These are phyloP conservation scores for Mizuhopecten yessoensis DNA, from an alignment of 1,140 invertebrate genomes.

Conservation along the genomic window DNA sequence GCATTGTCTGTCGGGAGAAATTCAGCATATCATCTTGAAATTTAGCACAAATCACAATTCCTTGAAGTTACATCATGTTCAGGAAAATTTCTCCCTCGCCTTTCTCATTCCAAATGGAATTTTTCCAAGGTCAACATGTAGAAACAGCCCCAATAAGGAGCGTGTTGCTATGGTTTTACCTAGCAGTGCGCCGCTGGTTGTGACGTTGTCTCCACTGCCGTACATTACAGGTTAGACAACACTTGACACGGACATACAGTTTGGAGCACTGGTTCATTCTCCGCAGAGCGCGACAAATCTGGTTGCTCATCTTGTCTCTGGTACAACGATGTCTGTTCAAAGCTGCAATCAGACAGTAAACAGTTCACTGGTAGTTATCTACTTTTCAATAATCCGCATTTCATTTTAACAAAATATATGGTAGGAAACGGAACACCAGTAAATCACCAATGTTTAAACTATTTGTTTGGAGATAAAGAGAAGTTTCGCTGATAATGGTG, in stretches of 20 bases:
- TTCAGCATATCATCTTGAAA: not conserved
- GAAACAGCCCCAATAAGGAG: not conserved
- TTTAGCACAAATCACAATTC: not conserved
- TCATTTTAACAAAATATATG: no score
- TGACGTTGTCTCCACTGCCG: constrained; percentile 49
- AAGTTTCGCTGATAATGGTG: no score
- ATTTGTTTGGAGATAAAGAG: no score
- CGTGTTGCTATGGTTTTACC: not conserved
- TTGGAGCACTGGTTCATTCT: constrained; percentile 73
- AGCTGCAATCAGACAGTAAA: constrained; percentile 47
- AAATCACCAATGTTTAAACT: no score
- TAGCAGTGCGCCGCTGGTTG: constrained; percentile 28
- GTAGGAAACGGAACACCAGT: no score
- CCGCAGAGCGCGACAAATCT: constrained; percentile 72
- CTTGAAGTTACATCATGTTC: not conserved
- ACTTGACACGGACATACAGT: constrained; percentile 73
- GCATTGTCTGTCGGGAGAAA: not conserved
- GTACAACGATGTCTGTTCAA: constrained; percentile 64
- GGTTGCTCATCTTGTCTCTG: constrained; percentile 72
- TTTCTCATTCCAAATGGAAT: not conserved
- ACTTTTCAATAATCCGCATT: no score
- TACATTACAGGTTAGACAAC: constrained; percentile 75
- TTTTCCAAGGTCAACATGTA: not conserved
- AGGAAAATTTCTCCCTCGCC: not conserved
- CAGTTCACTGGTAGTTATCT: not conserved